A percentile compares a stretch with the other conserved stretches of the same genome.
These are phyloP conservation scores for Gouania willdenowi DNA, from an alignment of 2,797 vertebrate genomes.

Conservation along the genomic window DNA sequence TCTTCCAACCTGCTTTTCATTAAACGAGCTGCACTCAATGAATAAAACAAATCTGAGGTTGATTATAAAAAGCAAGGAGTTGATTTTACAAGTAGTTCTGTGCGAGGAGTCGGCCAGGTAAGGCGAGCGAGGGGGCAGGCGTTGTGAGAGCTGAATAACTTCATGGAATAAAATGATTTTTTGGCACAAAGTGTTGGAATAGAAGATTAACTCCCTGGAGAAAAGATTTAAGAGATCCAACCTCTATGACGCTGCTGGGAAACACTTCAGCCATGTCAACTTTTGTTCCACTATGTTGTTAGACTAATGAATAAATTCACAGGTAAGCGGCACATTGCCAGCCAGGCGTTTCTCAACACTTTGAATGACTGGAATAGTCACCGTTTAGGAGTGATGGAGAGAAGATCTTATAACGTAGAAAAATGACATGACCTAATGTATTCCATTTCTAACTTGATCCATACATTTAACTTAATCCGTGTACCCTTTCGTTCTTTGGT, in stretches of 20 bases:
- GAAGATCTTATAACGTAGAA: too few species aligned
- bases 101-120: conserved; percentile 35
- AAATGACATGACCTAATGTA: too few species aligned
- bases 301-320: too few species aligned
- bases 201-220: conserved; percentile 45
- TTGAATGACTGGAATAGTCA: too few species aligned
- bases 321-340: too few species aligned
- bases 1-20: conserved; percentile 30
- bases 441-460: too few species aligned
- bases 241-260: conserved; percentile 22
- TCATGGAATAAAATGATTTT: conserved; percentile 48
- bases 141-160: conserved; percentile 60
- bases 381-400: too few species aligned
- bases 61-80: conserved; percentile 54
- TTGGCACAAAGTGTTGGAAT: conserved; percentile 39
- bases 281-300: too few species aligned
- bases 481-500: too few species aligned
- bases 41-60: conserved; percentile 43
- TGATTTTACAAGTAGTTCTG: conserved; percentile 35
- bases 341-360: too few species aligned
- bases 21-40: conserved; percentile 1
- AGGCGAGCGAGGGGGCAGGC: conserved; percentile 27
- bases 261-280: too few species aligned
- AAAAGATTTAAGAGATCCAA: conserved; percentile 39
- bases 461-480: too few species aligned